Evolutionary conservation across 2,888 invertebrate species (phyloP).

Genomic region (Drosophila paucipuncta): DNA sequence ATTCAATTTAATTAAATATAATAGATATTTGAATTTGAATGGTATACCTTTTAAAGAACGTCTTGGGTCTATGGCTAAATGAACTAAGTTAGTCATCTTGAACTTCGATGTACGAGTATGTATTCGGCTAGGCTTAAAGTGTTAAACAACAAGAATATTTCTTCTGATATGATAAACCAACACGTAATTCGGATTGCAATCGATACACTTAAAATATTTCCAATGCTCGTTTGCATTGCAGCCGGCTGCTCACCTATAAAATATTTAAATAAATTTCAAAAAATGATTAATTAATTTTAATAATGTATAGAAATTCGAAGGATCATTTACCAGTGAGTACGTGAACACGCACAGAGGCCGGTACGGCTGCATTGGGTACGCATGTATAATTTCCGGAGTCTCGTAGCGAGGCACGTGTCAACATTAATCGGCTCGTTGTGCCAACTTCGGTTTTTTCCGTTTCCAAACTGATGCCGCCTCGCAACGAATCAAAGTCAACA

Average conservation of each 20-base stretch:
- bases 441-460: conserved; percentile 95
- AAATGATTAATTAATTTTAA: not conserved
- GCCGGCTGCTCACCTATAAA: conserved; percentile 92
- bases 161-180: conserved; percentile 84
- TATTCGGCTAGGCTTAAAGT: conserved; percentile 48
- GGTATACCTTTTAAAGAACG: conserved; percentile 43
- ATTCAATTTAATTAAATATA: conserved; percentile 4
- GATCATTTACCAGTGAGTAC: conserved; percentile 91
- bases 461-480: conserved; percentile 95
- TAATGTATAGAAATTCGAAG: not conserved
- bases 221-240: conserved; percentile 92
- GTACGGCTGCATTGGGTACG: conserved; percentile 93
- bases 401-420: conserved; percentile 93
- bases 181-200: conserved; percentile 76
- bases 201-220: conserved; percentile 82
- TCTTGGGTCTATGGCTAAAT: conserved; percentile 28
- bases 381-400: conserved; percentile 97
- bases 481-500: conserved; percentile 93
- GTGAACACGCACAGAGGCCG: conserved; percentile 93
- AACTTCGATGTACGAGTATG: conserved; percentile 48
- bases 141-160: conserved; percentile 78
- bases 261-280: conserved; percentile 11
- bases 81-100: conserved; percentile 64
- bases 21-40: conserved; percentile 15
- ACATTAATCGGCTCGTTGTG: conserved; percentile 93